These are phyloP conservation scores for Bradypus variegatus DNA, from an alignment of 2,797 vertebrate species.

Conservation along the genomic window DNA sequence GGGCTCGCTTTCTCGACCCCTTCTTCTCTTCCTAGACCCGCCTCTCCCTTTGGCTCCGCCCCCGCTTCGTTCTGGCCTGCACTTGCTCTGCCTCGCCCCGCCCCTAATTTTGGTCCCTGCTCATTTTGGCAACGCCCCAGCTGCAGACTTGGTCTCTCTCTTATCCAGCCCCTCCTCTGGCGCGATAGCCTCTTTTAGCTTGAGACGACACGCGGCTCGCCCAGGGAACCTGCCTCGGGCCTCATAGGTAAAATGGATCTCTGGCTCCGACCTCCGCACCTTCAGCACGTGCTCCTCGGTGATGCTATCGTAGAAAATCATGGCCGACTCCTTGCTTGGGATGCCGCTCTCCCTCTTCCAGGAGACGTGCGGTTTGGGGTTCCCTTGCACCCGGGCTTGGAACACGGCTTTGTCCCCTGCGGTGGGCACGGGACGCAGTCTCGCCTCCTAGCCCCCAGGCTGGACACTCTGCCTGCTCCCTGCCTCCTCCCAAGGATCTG, in stretches of 20 bases:
- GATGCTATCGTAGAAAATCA: slow-evolving; percentile 68
- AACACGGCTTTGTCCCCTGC: slow-evolving; percentile 70
- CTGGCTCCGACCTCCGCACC: slow-evolving; percentile 42
- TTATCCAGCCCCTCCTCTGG: neutral
- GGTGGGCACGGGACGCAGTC: neutral
- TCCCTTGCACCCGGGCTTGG: slow-evolving; percentile 67
- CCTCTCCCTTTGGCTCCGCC: neutral
- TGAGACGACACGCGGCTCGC: neutral
- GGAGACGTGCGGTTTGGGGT: slow-evolving; percentile 62
- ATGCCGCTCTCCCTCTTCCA: slow-evolving; percentile 67
- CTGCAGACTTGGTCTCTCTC: neutral
- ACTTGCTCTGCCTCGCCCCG: neutral
- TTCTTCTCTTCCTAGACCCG: neutral
- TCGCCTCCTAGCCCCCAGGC: neutral
- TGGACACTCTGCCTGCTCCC: neutral
- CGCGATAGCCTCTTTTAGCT: neutral
- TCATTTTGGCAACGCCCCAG: neutral
- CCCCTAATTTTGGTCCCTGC: neutral
- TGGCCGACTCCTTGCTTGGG: slow-evolving; percentile 63
- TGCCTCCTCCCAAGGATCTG: neutral
- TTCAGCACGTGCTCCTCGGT: slow-evolving; percentile 74
- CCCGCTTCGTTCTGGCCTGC: neutral
- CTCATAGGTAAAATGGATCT: neutral
- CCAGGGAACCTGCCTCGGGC: neutral
- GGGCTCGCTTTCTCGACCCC: neutral